Conservation (phyloP, 2,797 vertebrate genomes). For the Stomatorhinus walkeri region DNA sequence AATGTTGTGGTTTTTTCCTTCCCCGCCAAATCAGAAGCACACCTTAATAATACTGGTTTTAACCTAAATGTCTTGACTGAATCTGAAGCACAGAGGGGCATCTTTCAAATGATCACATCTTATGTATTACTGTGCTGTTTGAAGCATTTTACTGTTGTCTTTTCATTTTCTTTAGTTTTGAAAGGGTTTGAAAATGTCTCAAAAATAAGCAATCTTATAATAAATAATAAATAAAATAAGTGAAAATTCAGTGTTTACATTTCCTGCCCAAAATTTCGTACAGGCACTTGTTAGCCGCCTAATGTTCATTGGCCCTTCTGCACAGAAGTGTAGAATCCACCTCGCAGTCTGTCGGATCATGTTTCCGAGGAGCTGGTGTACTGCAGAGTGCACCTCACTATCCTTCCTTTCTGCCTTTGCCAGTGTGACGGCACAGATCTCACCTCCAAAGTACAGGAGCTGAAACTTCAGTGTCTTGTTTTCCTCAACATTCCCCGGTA, state of each 20-base stretch:
- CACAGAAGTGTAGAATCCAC: not conserved
- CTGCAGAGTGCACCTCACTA: not conserved
- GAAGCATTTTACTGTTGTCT: not conserved
- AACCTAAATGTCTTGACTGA: not conserved
- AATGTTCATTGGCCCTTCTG: not conserved
- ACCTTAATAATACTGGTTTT: not conserved
- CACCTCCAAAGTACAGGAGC: slow-evolving; percentile 88
- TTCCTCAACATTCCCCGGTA: slow-evolving; percentile 96
- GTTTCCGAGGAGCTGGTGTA: not conserved
- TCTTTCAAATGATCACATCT: not conserved
- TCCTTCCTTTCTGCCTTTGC: not conserved
- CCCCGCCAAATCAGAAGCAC: not conserved
- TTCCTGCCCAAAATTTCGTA: not conserved
- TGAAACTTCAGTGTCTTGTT: slow-evolving; percentile 89
- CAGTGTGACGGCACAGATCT: slow-evolving; percentile 87
- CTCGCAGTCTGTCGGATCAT: slow-evolving; percentile 1
- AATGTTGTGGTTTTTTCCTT: too few relatives aligned
- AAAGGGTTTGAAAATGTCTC: not conserved
- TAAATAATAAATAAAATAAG: not conserved
- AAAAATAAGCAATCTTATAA: not conserved
- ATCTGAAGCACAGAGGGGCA: not conserved
- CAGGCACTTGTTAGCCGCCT: not conserved
- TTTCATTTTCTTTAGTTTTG: not conserved
- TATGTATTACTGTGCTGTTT: not conserved
- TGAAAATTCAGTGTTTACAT: not conserved